These are phyloP conservation scores for Polymixis lichenea DNA, from an alignment of 2,888 invertebrate species.

Conservation along the genomic window DNA sequence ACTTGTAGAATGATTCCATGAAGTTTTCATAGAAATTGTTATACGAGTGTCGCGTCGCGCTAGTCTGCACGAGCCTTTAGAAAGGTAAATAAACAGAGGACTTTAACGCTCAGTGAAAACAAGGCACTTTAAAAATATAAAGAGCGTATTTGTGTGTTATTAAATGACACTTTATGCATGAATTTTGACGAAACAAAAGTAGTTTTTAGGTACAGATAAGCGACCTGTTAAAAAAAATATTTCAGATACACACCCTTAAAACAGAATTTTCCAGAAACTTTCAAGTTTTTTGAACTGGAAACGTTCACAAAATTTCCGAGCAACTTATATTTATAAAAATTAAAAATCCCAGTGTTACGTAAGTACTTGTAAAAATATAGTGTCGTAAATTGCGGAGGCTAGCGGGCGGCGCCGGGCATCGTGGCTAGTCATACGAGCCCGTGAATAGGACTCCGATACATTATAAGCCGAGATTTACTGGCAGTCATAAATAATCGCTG, in stretches of 20 bases:
- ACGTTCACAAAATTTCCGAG: constrained; percentile 28
- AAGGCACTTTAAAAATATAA: neutral
- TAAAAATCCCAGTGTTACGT: constrained; percentile 60
- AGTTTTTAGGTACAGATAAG: neutral
- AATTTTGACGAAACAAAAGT: constrained; percentile 10
- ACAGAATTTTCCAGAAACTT: constrained; percentile 24
- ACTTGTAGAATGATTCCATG: no score
- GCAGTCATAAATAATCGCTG: constrained; percentile 80
- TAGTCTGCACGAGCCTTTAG: no score
- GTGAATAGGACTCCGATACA: constrained; percentile 75
- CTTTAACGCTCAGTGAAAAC: neutral
- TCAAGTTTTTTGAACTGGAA: constrained; percentile 29
- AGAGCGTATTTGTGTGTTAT: neutral
- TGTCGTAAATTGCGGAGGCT: constrained; percentile 69
- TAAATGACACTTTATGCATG: neutral
- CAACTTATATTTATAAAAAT: constrained; percentile 54
- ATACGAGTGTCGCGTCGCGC: no score
- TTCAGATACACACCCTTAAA: neutral
- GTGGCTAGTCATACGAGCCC: constrained; percentile 63
- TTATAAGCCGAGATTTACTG: constrained; percentile 83
- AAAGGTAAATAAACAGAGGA: neutral
- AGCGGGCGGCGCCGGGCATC: constrained; percentile 54
- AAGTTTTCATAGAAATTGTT: no score
- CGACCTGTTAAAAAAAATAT: neutral
- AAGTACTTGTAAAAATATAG: constrained; percentile 71